Evolutionary conservation across 2,888 invertebrate genomes (phyloP), one percentile per base, ranked within the genome.

Genomic region (Hirtodrosophila alboralis): DNA sequence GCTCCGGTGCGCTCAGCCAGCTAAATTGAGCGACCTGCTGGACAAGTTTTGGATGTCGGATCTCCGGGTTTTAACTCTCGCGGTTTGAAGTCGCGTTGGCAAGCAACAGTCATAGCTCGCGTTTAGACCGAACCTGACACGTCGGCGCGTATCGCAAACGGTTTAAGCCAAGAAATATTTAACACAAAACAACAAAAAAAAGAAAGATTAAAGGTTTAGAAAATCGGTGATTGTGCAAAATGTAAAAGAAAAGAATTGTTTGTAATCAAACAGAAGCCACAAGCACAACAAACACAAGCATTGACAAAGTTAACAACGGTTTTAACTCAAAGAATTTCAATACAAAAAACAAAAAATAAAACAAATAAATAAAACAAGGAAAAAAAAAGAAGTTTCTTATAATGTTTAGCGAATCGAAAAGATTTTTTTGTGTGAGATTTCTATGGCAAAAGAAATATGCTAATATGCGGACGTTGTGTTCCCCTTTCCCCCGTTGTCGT

Each of bases 91-190:
- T 62, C 53, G 75, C 70, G 76, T 75, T 69, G 76, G 71, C 88
- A 88, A 56, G 38, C 28, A 16, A 10, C 58, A 70, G 89, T 88
- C 84, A 80, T 52, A 83, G 77, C 83, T 88, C 87, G 88, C 88
- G 87, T 70, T 88, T 75, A 68, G 49, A 84, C 83, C 86, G 70
- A 71, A 87, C 76, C 81, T 87, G 89, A 88, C 88, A 89, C 89
- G 88, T 88, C 83, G 84, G 72, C 88, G 88, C 53, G 56, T 36
- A 64, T 44, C 61, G 66, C 84, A 75, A n/a, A 70, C 73, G 57
- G 58, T 70, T 58, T 56, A 65, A 62, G 62, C 59, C 56, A 67
- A 68, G 44, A 54, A 65, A 53, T 51, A 60, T 47, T 38, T 56
- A 37, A 53, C 34, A 33, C 34, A 33, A 53, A 28, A 64, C 51